Evolutionary conservation across 1,140 invertebrate species (phyloP).

Genomic region (Lordiphosa mommai): DNA sequence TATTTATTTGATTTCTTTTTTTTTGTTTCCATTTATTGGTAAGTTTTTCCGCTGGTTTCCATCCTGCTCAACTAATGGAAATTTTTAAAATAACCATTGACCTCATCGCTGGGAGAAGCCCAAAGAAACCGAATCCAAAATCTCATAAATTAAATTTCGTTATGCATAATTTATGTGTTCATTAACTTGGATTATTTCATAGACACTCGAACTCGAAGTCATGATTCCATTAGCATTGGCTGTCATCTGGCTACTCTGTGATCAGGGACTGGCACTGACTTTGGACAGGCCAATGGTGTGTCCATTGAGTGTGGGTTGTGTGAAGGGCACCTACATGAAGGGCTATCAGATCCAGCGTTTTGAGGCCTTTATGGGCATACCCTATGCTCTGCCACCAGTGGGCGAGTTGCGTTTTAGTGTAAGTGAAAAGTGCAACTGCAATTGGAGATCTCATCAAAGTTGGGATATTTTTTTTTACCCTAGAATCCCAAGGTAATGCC

Average conservation of each 20-base stretch:
- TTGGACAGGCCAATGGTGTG: conserved; percentile 40
- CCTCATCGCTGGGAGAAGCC: conserved; percentile 18
- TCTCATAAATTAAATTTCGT: conserved; percentile 22
- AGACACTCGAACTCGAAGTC: neutral
- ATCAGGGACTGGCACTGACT: conserved; percentile 4
- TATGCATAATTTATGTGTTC: conserved; percentile 39
- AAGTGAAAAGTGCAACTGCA: conserved; percentile 6
- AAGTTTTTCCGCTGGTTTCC: conserved; percentile 17
- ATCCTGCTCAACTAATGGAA: neutral
- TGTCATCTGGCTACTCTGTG: conserved; percentile 5
- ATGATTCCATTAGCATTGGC: neutral
- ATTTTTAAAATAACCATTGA: conserved; percentile 12
- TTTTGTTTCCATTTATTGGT: neutral
- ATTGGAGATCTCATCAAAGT: too few species aligned
- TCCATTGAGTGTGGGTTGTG: conserved; percentile 49
- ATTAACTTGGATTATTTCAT: conserved; percentile 7
- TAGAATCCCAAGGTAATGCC: conserved; percentile 67
- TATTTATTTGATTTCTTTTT: neutral
- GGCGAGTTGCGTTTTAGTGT: conserved; percentile 64
- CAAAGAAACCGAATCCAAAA: conserved; percentile 4
- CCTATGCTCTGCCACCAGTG: conserved; percentile 68
- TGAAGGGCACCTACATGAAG: conserved; percentile 49
- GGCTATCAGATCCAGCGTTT: conserved; percentile 53
- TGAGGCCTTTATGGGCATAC: conserved; percentile 74
- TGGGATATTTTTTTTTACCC: neutral